Base-by-base conservation (phyloP, 2,113 vertebrate species). In the Hyaena hyaena region DNA sequence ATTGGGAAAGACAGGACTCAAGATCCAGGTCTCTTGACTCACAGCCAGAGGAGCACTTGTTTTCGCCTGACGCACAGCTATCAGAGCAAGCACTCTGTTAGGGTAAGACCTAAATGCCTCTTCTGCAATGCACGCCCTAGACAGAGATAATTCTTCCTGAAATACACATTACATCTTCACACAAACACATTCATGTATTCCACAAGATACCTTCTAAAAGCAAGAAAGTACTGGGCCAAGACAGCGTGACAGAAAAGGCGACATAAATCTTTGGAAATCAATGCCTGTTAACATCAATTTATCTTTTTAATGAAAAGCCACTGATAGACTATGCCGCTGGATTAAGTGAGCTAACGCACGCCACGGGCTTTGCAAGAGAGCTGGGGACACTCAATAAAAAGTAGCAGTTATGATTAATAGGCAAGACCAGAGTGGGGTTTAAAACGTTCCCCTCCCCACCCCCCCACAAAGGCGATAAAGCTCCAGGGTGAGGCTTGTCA, bases 231-330 rank as follows among this genome's bases (percentile, higher is more conserved):
- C 17, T 73, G 81, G 71, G 73, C 71, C 68, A 66, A 96, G 63
- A 71, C n/a, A 94, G 81, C 53, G 39, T 26, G 79, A 86, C 0
- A 66, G 73, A 93, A 39, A 94, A 73, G 92, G 93, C 35, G 93
- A 85, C 77, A 85, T 92, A 91, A 86, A 93, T 89, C 93, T 93
- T 86, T 82, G 68, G 82, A 79, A 95, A 98, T 97, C 97, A 77
- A 93, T 96, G 90, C 58, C 84, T 81, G 61, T 97, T 95, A 95
- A 63, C 3, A 7, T 83, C 95, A 91, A 97, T 95, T 96, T 95
- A 65, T 96, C 93, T 97, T 96, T 82, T 87, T 92, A 97, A 98
- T 98, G 92, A 95, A 98, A 97, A 96, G 96, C 90, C 84, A 69
- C 77, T 58, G 91, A 88, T 92, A 96, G 73, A 69, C 71, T 88